Base-by-base conservation (phyloP, 2,888 invertebrate species). In the Orchesellides sinensis region DNA sequence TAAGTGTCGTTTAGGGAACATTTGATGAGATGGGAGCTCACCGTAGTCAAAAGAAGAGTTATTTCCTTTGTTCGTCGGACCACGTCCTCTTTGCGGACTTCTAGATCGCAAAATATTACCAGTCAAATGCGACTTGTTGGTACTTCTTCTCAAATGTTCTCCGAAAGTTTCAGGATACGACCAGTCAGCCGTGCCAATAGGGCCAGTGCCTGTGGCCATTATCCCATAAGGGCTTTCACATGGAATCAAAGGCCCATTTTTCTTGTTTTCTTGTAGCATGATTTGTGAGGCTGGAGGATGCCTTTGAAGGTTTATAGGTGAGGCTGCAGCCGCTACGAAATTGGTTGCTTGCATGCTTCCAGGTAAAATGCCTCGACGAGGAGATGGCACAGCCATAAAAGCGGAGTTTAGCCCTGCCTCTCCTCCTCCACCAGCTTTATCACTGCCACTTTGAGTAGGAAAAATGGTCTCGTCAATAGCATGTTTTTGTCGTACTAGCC, bases 21-120 rank as follows among this genome's bases (percentile, higher is more conserved):
- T 88, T 86, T 88, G 88, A 83, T 88, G 88, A n/a, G 86, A 86
- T 1, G 88, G 88, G n/a, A 88, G 84, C 72, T 88, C 88, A 32
- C 88, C 88, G 52, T 88, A 88, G 83, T 88, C 88, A 80, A 88
- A 88, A 10, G 85, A 85, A 56, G 85, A 85, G 72, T 86, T 73
- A 45, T 79, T 79, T 59, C 79, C 79, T 54, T 81, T 83, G 40
- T 32, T 32, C 0, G 65, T 68, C 14, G 68, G 69, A 17, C 73
- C 27, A 1, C 81, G 59, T 6, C 77, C 77, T 21, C 84, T 32
- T 21, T 83, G 83, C 21, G 86, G 86, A 63, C 85, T 85, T 70
- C 77, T 69, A 29, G 84, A 74, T 66, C 85, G 65, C 12, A 85
- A 56, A 49, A 85, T 66, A 75, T 85, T 81, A 25, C 72, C 35